Evolutionary conservation across 2,888 invertebrate species (phyloP).

Genomic region (Tetramorium bicarinatum): DNA sequence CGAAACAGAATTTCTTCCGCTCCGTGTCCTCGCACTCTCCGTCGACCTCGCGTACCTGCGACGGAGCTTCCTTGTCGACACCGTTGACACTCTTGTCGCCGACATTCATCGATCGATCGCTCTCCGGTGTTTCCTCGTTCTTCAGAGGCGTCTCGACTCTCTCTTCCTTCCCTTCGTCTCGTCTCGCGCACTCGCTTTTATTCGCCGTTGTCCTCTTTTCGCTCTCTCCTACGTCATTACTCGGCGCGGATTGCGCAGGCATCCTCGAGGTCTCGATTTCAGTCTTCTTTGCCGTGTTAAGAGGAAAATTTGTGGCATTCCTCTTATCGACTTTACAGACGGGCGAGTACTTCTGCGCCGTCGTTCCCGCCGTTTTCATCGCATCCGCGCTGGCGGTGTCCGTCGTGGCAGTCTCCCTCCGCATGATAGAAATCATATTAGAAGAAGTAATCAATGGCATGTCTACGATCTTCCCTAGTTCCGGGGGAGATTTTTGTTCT

Average conservation of each 20-base stretch:
- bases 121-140: constrained; percentile 80
- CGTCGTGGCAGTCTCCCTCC: constrained; percentile 55
- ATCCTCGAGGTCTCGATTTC: constrained; percentile 81
- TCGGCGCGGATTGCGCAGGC: constrained; percentile 57
- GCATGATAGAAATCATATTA: constrained; percentile 73
- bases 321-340: constrained; percentile 69
- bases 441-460: constrained; percentile 84
- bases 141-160: constrained; percentile 83
- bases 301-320: constrained; percentile 72
- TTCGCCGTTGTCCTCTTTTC: constrained; percentile 40
- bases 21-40: constrained; percentile 71
- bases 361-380: constrained; percentile 51
- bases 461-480: constrained; percentile 82
- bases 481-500: constrained; percentile 58
- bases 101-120: constrained; percentile 59
- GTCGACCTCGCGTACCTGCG: constrained; percentile 77
- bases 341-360: constrained; percentile 26
- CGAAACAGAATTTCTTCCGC: constrained; percentile 84
- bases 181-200: constrained; percentile 32
- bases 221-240: constrained; percentile 53
- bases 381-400: constrained; percentile 41
- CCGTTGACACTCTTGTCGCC: constrained; percentile 65
- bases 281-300: constrained; percentile 79
- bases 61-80: constrained; percentile 52
- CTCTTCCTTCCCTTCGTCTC: constrained; percentile 62